Conservation (phyloP, 1,140 invertebrate genomes). For the Rhopalosiphum maidis region DNA sequence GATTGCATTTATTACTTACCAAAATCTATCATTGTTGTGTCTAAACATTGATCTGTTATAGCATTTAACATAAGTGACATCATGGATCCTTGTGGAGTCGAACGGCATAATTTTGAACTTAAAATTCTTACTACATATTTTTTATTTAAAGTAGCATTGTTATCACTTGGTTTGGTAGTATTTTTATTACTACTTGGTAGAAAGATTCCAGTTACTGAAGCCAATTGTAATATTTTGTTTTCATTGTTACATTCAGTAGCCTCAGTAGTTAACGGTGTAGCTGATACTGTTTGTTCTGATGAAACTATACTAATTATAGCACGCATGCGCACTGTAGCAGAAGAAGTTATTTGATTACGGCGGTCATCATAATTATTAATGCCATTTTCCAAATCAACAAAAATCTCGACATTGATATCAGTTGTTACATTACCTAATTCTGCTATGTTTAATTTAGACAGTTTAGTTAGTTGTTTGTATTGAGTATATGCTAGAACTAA, state of each 20-base stretch:
- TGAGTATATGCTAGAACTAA: constrained; percentile 14
- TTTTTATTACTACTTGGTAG: neutral
- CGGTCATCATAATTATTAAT: neutral
- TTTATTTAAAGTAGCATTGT: neutral
- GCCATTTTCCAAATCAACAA: neutral
- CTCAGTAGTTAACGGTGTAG: neutral
- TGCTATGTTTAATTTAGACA: neutral
- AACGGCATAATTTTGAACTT: neutral
- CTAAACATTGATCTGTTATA: neutral
- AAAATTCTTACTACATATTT: neutral
- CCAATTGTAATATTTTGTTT: neutral
- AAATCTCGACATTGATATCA: neutral
- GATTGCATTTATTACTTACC: neutral
- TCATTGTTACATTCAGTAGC: neutral
- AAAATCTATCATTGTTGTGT: neutral
- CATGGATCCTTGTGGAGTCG: neutral
- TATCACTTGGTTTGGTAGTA: neutral
- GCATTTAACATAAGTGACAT: neutral
- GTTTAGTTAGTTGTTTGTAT: constrained; percentile 17
- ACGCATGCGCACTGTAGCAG: neutral
- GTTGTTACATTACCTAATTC: neutral
- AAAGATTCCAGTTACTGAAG: neutral
- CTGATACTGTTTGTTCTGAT: neutral
- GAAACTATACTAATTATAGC: neutral
- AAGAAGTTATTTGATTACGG: neutral